Conservation (phyloP, 2,888 invertebrate genomes). For the Dryococelus australis region DNA sequence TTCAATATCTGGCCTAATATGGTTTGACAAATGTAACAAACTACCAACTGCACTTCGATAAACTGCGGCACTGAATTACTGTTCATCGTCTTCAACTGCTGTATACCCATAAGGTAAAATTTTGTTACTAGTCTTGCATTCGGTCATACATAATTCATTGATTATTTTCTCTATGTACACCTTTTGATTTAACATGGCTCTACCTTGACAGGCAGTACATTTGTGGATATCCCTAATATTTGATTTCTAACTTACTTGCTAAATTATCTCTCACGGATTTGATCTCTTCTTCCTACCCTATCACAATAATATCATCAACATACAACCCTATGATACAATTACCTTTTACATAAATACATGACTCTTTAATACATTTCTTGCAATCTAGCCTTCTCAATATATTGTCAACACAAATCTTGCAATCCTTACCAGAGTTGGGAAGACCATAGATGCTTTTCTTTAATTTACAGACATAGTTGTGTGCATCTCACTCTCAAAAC, state of each 20-base stretch:
- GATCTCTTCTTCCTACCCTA: slow-evolving; percentile 11
- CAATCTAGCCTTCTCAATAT: slow-evolving; percentile 28
- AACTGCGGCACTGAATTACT: neutral
- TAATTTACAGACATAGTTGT: too few relatives aligned
- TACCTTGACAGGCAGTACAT: neutral
- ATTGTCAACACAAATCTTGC: slow-evolving; percentile 27
- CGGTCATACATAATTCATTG: neutral
- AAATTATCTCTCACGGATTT: neutral
- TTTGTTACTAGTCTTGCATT: neutral
- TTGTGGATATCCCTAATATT: neutral
- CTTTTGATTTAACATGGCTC: neutral
- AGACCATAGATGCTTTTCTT: too few relatives aligned
- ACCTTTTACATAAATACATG: too few relatives aligned
- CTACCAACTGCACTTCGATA: neutral
- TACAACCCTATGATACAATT: too few relatives aligned
- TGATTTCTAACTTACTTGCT: neutral
- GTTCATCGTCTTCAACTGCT: too few relatives aligned
- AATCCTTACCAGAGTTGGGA: slow-evolving; percentile 35
- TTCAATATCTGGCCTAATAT: too few relatives aligned
- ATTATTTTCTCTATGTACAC: too few relatives aligned
- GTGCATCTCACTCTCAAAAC: too few relatives aligned
- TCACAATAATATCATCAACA: slow-evolving; percentile 23
- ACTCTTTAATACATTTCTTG: slow-evolving; percentile 26
- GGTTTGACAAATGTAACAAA: neutral
- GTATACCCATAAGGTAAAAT: too few relatives aligned